Percentiles rank a stretch among this genome's conserved stretches.
Conservation (phyloP, 35 echinoderm and acorn worm genomes). For the Nesometra sesokonis region DNA sequence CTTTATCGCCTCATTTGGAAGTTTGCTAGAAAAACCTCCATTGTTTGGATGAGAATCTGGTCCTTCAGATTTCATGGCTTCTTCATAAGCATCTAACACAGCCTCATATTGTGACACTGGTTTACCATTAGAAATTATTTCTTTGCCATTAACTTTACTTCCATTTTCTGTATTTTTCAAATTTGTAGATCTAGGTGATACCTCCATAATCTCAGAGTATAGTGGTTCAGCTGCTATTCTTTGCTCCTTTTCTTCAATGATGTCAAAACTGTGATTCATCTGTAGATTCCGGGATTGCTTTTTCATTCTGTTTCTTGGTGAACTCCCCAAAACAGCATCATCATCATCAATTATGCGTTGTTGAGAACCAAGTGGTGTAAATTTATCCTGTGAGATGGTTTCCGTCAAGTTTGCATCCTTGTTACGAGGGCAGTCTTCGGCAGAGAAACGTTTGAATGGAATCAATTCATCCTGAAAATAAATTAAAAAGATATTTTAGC, state of each 20-base stretch:
- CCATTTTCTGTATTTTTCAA: not conserved
- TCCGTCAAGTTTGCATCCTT: not conserved
- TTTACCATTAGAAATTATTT: not conserved
- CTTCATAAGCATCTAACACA: not conserved
- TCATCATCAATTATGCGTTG: not conserved
- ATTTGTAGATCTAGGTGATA: not conserved
- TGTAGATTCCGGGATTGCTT: not conserved
- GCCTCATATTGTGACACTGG: not conserved
- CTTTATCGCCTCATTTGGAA: conserved; percentile 4
- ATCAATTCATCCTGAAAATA: not conserved
- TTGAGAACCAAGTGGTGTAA: not conserved
- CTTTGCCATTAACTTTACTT: not conserved
- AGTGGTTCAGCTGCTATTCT: not conserved
- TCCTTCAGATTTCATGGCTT: not conserved
- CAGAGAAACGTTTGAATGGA: not conserved
- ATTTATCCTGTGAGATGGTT: not conserved
- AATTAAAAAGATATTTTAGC: too few species aligned
- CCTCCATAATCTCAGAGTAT: not conserved
- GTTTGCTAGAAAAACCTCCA: not conserved
- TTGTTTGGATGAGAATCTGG: not conserved
- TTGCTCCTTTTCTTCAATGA: not conserved
- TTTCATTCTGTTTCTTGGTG: not conserved
- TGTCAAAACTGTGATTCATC: not conserved
- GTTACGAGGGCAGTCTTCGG: not conserved
- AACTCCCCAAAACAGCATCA: not conserved